Percentiles rank a stretch among this genome's conserved stretches.
phyloP scores from a whole-genome alignment of 2,888 invertebrate genomes.

The Tyria jacobaeae region DNA sequence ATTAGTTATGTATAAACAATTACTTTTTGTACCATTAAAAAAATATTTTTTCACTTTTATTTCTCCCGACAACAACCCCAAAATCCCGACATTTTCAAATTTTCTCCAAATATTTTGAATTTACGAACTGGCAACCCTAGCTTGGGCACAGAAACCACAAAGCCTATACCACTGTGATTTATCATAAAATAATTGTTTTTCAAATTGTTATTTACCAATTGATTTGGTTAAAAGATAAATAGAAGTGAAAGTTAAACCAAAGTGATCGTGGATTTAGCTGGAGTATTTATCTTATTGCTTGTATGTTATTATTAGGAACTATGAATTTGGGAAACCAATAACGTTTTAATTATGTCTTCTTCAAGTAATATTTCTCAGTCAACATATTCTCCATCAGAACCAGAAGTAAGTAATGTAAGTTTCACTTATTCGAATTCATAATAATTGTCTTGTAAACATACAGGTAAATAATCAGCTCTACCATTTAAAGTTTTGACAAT shows the following conservation, averaged over 20 bases:
- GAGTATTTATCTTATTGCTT: not conserved
- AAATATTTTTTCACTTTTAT: no score
- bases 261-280: not conserved
- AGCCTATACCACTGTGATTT: no score
- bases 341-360: slow-evolving; percentile 75
- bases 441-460: not conserved
- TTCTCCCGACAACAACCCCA: no score
- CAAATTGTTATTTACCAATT: no score
- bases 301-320: not conserved
- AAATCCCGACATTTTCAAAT: no score
- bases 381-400: slow-evolving; percentile 77
- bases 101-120: no score
- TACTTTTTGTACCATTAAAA: no score
- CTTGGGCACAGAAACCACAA: no score
- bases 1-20: no score
- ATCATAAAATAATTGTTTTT: no score
- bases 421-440: not conserved
- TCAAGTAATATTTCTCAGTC: slow-evolving; percentile 81
- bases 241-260: not conserved
- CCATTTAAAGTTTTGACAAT: not conserved
- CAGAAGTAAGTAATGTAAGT: slow-evolving; percentile 78
- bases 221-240: no score
- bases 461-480: not conserved
- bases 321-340: not conserved
- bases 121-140: no score